Percentiles rank a stretch among this genome's conserved stretches.
These are phyloP conservation scores for Pseudochaenichthys georgianus DNA, from an alignment of 2,797 vertebrate species.

Conservation along the genomic window DNA sequence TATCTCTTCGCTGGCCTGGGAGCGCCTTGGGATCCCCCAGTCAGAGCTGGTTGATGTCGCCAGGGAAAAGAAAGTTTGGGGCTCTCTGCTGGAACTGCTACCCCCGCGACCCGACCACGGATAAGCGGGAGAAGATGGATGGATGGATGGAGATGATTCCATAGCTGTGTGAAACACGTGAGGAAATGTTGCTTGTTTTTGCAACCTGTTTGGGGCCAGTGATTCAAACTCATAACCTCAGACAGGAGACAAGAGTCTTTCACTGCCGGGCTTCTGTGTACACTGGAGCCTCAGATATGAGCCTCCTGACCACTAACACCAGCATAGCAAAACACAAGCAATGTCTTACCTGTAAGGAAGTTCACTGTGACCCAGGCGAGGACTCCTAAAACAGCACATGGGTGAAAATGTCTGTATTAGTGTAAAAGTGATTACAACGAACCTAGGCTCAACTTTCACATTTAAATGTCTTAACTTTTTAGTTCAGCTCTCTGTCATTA, in stretches of 20 bases:
- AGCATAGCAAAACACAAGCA: constrained; percentile 76
- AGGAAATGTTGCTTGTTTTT: constrained; percentile 64
- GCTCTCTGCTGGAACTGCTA: too few species aligned
- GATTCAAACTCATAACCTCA: constrained; percentile 67
- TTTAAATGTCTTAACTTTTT: constrained; percentile 24
- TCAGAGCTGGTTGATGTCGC: too few species aligned
- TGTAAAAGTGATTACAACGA: constrained; percentile 35
- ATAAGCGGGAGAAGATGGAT: too few species aligned
- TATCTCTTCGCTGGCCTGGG: too few species aligned
- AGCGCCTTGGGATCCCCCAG: too few species aligned
- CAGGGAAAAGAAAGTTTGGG: too few species aligned
- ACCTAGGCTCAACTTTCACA: constrained; percentile 18
- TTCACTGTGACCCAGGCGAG: constrained; percentile 99
- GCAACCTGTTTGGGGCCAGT: constrained; percentile 57
- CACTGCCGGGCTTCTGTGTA: constrained; percentile 64
- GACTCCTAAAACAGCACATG: constrained; percentile 87
- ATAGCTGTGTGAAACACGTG: constrained; percentile 36
- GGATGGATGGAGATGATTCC: constrained; percentile 19
- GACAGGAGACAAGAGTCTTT: constrained; percentile 74
- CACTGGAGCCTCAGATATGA: constrained; percentile 75
- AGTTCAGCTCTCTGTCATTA: constrained; percentile 39
- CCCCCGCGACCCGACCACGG: too few species aligned
- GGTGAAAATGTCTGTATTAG: constrained; percentile 55
- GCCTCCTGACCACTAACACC: constrained; percentile 75
- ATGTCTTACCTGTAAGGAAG: constrained; percentile 95